These are phyloP conservation scores for Dufourea novaeangliae DNA, from an alignment of 1,140 invertebrate genomes.

Conservation along the genomic window DNA sequence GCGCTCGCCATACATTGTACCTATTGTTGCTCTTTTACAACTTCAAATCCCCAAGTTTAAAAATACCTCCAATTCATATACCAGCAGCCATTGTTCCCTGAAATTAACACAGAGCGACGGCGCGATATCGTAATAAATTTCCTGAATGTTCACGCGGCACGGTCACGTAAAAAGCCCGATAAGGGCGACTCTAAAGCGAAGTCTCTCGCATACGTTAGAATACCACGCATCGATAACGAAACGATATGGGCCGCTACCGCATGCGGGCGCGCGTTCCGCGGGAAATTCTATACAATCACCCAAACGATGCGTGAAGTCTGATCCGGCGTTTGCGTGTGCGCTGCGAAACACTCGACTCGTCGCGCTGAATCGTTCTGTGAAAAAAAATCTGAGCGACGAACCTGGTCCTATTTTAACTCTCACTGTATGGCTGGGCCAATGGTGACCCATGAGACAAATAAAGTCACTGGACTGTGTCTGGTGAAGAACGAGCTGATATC, in stretches of 20 bases:
- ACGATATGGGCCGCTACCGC: constrained; percentile 45
- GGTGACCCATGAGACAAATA: too few relatives aligned
- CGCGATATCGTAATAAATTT: neutral
- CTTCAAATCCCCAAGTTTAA: too few relatives aligned
- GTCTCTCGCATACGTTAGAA: constrained; percentile 40
- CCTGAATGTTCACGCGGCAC: neutral
- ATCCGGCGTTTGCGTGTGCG: constrained; percentile 27
- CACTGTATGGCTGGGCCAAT: too few relatives aligned
- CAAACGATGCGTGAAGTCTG: constrained; percentile 58
- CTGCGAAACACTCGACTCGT: constrained; percentile 13
- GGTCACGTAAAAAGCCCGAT: constrained; percentile 24
- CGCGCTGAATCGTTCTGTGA: too few relatives aligned
- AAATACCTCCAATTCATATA: too few relatives aligned
- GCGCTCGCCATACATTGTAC: too few relatives aligned
- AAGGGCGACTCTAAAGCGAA: constrained; percentile 34
- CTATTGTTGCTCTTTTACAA: too few relatives aligned
- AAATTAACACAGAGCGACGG: too few relatives aligned
- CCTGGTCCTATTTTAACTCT: too few relatives aligned
- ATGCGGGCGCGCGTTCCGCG: constrained; percentile 53
- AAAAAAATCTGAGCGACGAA: neutral
- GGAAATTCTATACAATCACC: constrained; percentile 30
- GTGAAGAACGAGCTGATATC: too few relatives aligned
- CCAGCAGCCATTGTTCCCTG: too few relatives aligned
- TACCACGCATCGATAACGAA: constrained; percentile 46
- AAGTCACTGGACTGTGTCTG: too few relatives aligned